Conservation (phyloP, 1,140 invertebrate species). For the Trichonephila clavipes region DNA sequence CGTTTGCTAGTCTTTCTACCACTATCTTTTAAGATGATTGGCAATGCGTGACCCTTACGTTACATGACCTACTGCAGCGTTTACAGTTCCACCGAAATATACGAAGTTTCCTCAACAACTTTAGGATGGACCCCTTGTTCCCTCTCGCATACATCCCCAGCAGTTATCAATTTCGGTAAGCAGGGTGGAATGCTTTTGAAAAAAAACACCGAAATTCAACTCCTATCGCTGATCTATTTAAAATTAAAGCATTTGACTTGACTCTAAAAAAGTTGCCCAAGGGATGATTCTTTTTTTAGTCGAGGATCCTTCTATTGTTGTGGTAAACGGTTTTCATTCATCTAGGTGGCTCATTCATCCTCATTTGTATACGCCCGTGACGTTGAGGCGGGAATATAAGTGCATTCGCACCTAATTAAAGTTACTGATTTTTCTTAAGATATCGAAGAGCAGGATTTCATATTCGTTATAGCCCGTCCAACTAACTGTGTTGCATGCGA, state of each 20-base stretch:
- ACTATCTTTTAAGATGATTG: background rate
- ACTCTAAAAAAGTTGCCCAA: background rate
- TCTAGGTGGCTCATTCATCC: background rate
- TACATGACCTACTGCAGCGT: background rate
- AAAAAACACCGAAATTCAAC: background rate
- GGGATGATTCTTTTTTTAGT: background rate
- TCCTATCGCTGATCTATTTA: slow-evolving; percentile 1
- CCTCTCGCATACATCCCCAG: background rate
- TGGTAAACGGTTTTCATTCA: background rate
- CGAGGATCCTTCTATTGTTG: background rate
- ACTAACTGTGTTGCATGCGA: background rate
- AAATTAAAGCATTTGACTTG: background rate
- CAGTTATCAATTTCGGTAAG: background rate
- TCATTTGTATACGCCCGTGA: background rate
- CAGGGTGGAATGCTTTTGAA: background rate
- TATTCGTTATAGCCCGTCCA: background rate
- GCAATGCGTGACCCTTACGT: slow-evolving; percentile 14
- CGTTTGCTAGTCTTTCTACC: too few relatives aligned
- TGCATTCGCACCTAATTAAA: slow-evolving; percentile 6
- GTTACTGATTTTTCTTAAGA: background rate
- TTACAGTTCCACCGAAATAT: background rate
- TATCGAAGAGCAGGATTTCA: background rate
- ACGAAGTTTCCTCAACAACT: background rate
- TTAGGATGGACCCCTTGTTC: background rate
- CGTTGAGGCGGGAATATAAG: background rate